Percentiles rank a stretch among this genome's conserved stretches.
These are phyloP conservation scores for Sandelia bainsii DNA, from an alignment of 2,797 vertebrate genomes.

Conservation along the genomic window DNA sequence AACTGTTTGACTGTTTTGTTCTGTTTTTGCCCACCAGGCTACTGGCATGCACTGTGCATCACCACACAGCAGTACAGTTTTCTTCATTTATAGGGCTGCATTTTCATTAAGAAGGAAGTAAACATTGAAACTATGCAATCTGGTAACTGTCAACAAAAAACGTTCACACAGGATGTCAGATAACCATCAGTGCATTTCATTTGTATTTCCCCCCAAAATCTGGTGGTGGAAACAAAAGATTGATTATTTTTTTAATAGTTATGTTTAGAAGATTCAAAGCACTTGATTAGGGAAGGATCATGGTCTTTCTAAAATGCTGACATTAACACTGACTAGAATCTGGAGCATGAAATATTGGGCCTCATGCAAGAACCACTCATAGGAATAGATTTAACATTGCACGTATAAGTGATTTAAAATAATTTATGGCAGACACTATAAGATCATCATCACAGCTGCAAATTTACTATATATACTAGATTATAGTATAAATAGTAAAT, in stretches of 20 bases:
- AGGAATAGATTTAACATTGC: not conserved
- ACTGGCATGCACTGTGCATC: not conserved
- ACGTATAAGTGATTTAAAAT: not conserved
- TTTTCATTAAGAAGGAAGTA: not conserved
- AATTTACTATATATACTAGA: not conserved
- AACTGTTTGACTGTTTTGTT: conserved; percentile 53
- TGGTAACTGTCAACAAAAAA: not conserved
- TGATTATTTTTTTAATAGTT: not conserved
- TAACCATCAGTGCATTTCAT: not conserved
- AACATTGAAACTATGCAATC: not conserved
- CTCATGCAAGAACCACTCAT: not conserved
- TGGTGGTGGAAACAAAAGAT: not conserved
- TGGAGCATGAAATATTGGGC: not conserved
- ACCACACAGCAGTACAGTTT: not conserved
- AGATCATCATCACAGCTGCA: not conserved
- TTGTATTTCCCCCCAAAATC: not conserved
- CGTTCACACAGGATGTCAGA: not conserved
- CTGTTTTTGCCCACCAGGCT: conserved; percentile 27
- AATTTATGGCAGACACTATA: not conserved
- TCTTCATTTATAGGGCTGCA: conserved; percentile 9
- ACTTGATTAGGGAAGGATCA: not conserved
- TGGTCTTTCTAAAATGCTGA: not conserved
- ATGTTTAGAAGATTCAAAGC: not conserved
- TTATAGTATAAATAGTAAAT: too few species aligned
- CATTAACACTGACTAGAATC: not conserved